Evolutionary conservation across 2,113 vertebrate genomes (phyloP).

Genomic region (Bucco capensis): DNA sequence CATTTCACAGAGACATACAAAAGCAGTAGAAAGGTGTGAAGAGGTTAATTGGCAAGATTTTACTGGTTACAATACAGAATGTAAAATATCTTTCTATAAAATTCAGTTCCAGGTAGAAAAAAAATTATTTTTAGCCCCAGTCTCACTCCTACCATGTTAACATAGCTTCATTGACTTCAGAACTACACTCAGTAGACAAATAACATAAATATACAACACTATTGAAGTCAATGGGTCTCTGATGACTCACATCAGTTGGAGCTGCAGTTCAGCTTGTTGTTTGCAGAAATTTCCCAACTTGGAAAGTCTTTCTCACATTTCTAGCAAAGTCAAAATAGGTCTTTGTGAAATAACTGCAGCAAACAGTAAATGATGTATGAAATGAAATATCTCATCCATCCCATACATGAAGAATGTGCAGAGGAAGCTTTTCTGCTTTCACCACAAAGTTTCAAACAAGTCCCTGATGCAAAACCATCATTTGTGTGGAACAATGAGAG

Average conservation of each 20-base stretch:
- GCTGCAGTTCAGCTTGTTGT: background rate
- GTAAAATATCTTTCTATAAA: background rate
- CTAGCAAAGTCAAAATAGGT: slow-evolving; percentile 47
- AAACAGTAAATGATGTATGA: slow-evolving; percentile 61
- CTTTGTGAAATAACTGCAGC: slow-evolving; percentile 46
- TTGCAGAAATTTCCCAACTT: slow-evolving; percentile 40
- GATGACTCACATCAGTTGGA: slow-evolving; percentile 9
- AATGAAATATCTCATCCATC: slow-evolving; percentile 48
- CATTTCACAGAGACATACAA: background rate
- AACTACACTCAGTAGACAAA: background rate
- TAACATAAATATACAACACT: background rate
- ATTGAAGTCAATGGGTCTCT: slow-evolving; percentile 3
- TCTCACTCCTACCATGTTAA: background rate
- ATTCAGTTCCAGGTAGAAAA: background rate
- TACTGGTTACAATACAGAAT: background rate
- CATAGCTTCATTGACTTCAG: background rate
- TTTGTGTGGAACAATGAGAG: background rate
- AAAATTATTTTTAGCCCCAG: background rate
- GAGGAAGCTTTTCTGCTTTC: slow-evolving; percentile 26
- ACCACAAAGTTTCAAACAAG: background rate
- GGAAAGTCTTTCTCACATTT: slow-evolving; percentile 29
- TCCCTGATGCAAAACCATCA: background rate
- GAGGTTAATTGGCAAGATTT: background rate
- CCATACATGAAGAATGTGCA: background rate
- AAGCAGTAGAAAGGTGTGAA: background rate